Conservation (phyloP, 2,888 invertebrate genomes). For the Odontomyia ornata region DNA sequence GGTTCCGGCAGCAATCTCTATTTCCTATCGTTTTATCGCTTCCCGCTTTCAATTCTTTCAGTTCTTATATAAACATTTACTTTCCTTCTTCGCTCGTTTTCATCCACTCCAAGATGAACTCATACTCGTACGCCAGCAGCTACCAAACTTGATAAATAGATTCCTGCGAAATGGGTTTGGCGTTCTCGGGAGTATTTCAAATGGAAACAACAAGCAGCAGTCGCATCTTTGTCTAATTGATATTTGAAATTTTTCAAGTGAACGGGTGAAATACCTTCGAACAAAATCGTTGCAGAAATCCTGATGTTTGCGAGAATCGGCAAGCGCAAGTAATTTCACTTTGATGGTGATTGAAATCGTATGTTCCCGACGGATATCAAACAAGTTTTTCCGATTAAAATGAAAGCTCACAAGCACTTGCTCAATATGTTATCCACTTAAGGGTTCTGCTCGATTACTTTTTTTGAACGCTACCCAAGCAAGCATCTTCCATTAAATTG, state of each 20-base stretch:
- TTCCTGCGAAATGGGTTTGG: background rate
- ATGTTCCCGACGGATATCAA: no score
- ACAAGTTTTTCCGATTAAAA: no score
- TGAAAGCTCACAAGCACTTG: no score
- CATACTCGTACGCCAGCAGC: constrained; percentile 18
- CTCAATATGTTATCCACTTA: no score
- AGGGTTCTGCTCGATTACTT: no score
- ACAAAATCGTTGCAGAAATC: no score
- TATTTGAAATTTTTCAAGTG: background rate
- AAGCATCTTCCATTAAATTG: no score
- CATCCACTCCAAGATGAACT: constrained; percentile 27
- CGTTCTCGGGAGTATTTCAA: background rate
- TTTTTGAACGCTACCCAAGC: no score
- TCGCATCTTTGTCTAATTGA: background rate
- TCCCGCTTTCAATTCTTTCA: constrained; percentile 45
- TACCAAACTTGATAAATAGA: background rate
- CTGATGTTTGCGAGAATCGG: no score
- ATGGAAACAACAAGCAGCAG: no score
- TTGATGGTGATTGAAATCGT: no score
- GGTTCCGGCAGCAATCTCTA: constrained; percentile 47
- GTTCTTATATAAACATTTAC: constrained; percentile 44
- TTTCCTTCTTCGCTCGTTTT: constrained; percentile 36
- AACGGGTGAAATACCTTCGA: background rate
- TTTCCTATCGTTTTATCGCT: constrained; percentile 48
- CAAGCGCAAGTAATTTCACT: no score